Evolutionary conservation across 2,888 invertebrate species (phyloP), one percentile per base, ranked within the genome.

Genomic region (Nomada hirtipes): DNA sequence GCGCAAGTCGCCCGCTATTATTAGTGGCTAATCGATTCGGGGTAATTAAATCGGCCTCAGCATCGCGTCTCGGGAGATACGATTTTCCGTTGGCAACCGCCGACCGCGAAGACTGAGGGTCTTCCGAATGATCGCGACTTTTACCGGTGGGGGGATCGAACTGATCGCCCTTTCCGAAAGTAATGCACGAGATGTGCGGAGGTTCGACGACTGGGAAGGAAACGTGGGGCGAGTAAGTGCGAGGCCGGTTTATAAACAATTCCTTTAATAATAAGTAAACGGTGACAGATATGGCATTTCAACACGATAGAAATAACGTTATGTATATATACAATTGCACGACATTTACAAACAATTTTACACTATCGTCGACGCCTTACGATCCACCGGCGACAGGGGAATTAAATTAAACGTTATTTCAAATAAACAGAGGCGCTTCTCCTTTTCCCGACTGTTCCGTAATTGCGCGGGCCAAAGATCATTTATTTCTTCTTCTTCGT

Each of bases 231-330:
- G 18, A 64, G 2, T 64, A 0, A n/a, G 20, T 44, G 44, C 26
- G n/a, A 18, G n/a, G 23, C 11, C 61, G 60, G 55, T 75, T 86
- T 88, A 76, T 90, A 89, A 86, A 87, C 83, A 83, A 82, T 84
- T 86, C 68, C 80, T 90, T 90, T 88, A 90, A 89, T 88, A 90
- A 89, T 90, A 84, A 86, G 85, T 89, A 89, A 90, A 91, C 85
- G 36, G 76, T 88, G 83, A 86, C 84, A 88, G 85, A 82, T 88
- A 87, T 88, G 82, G 87, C 80, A 83, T 60, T 70, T 84, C 70
- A 90, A 90, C 87, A 86, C 84, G 89, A 91, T 91, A 89, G 88
- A 89, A 89, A 89, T 88, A 89, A 89, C 86, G 82, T 80, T 89
- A 88, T 87, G 29, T 44, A 89, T 88, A 84, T 88, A 86, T 90